phyloP scores from a whole-genome alignment of 1,140 invertebrate species.

The Acyrthosiphon pisum region DNA sequence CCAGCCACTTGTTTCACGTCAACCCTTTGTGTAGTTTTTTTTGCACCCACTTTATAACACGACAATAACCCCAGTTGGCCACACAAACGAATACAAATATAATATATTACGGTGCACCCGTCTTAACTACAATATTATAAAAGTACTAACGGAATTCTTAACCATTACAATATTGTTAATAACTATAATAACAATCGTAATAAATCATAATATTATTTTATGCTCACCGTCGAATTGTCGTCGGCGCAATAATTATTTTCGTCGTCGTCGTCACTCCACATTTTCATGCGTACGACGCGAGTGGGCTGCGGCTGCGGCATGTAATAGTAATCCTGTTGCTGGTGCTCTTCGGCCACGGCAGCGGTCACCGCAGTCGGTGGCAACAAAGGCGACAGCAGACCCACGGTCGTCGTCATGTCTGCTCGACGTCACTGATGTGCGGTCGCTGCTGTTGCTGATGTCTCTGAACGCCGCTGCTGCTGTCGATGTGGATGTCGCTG shows the following conservation, averaged over 20 bases:
- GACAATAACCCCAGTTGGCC: not conserved
- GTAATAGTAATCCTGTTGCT: constrained; percentile 42
- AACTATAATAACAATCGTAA: not conserved
- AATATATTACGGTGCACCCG: not conserved
- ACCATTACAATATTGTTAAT: not conserved
- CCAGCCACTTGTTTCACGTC: not conserved
- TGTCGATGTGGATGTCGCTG: not conserved
- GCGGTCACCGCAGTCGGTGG: constrained; percentile 23
- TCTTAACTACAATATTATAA: not conserved
- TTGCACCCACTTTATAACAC: not conserved
- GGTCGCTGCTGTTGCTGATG: not conserved
- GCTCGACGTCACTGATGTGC: not conserved
- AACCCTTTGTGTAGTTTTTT: not conserved
- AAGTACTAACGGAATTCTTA: not conserved
- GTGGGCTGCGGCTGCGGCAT: constrained; percentile 3
- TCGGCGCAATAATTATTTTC: constrained; percentile 15
- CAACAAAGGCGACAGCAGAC: constrained; percentile 21
- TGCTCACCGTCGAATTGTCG: constrained; percentile 40
- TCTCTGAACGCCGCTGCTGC: not conserved
- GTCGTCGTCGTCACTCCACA: constrained; percentile 55
- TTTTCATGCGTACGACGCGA: constrained; percentile 44
- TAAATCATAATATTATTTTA: not conserved
- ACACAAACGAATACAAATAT: not conserved
- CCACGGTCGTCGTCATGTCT: constrained; percentile 28
- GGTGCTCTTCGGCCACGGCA: not conserved